phyloP scores from a whole-genome alignment of 2,113 vertebrate genomes.

The Nothobranchius kuhntae region DNA sequence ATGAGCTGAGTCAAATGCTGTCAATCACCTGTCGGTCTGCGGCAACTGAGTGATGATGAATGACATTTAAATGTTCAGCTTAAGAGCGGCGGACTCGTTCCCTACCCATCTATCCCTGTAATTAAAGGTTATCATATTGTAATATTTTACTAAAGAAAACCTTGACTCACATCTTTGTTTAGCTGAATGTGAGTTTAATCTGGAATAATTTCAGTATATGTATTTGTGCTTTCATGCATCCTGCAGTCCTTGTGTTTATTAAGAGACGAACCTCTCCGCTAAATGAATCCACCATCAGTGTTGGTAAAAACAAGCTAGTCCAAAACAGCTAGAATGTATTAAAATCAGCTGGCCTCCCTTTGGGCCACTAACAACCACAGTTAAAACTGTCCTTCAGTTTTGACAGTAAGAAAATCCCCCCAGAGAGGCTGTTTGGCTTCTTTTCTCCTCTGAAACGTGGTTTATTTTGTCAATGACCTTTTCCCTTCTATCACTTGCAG shows the following conservation, averaged over 20 bases:
- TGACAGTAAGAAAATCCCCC: background rate
- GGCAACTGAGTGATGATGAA: constrained; percentile 44
- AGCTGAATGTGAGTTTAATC: constrained; percentile 1
- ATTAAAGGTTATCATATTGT: constrained; percentile 38
- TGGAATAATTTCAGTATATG: background rate
- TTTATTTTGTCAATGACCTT: constrained; percentile 61
- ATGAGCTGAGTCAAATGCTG: constrained; percentile 46
- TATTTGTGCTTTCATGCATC: background rate
- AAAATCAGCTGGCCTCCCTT: background rate
- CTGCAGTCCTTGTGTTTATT: background rate
- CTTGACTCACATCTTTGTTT: constrained; percentile 22
- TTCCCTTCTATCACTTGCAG: constrained; percentile 55
- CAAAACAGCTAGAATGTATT: background rate
- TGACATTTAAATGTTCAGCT: constrained; percentile 51
- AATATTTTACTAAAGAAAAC: constrained; percentile 19
- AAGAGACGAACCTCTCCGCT: background rate
- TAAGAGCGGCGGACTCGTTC: constrained; percentile 15
- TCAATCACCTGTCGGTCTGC: constrained; percentile 55
- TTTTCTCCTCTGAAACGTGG: constrained; percentile 48
- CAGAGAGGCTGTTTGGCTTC: constrained; percentile 18
- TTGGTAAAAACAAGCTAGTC: constrained; percentile 14
- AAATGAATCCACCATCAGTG: constrained; percentile 7
- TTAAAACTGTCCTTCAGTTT: constrained; percentile 9
- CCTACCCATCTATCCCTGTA: constrained; percentile 18
- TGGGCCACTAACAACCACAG: background rate